phyloP scores from a whole-genome alignment of 2,888 invertebrate genomes.

The Neoscelio sp. region DNA sequence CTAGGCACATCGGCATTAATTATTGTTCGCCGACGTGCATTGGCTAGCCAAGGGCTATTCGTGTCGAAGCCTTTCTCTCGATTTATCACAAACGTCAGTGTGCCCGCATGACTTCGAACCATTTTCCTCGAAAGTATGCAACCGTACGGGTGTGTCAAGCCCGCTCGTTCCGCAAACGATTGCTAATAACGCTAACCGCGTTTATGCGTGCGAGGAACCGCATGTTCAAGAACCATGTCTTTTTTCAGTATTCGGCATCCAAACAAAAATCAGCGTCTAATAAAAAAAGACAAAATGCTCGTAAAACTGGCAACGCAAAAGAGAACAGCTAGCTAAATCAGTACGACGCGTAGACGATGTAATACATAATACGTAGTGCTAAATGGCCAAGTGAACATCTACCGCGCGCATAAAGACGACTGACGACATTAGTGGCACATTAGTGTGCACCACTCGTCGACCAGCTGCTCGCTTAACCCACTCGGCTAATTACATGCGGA shows the following conservation, averaged over 20 bases:
- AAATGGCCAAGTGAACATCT: conserved; percentile 59
- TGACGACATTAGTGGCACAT: conserved; percentile 81
- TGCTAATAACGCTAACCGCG: conserved; percentile 45
- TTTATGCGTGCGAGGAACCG: not conserved
- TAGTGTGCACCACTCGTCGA: conserved; percentile 78
- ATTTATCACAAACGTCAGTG: conserved; percentile 37
- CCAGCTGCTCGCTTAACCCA: conserved; percentile 77
- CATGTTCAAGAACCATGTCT: conserved; percentile 18
- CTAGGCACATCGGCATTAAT: conserved; percentile 47
- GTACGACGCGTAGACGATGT: conserved; percentile 68
- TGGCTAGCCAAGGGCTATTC: conserved; percentile 38
- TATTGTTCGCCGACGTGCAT: conserved; percentile 26
- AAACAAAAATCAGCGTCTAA: conserved; percentile 54
- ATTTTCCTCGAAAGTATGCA: conserved; percentile 57
- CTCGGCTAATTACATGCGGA: conserved; percentile 76
- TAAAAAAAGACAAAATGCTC: conserved; percentile 46
- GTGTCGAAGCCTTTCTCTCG: conserved; percentile 56
- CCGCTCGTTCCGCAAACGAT: too few relatives aligned
- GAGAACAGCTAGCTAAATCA: conserved; percentile 53
- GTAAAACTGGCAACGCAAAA: conserved; percentile 67
- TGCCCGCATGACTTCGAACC: conserved; percentile 20
- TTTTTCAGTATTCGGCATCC: conserved; percentile 31
- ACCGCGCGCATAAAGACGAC: conserved; percentile 68
- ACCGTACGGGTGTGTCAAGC: conserved; percentile 18
- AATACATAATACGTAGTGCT: conserved; percentile 62